A percentile compares a stretch with the other conserved stretches of the same genome.
Evolutionary conservation across 2,113 vertebrate genomes (phyloP).

Genomic region (Heliornis fulica): DNA sequence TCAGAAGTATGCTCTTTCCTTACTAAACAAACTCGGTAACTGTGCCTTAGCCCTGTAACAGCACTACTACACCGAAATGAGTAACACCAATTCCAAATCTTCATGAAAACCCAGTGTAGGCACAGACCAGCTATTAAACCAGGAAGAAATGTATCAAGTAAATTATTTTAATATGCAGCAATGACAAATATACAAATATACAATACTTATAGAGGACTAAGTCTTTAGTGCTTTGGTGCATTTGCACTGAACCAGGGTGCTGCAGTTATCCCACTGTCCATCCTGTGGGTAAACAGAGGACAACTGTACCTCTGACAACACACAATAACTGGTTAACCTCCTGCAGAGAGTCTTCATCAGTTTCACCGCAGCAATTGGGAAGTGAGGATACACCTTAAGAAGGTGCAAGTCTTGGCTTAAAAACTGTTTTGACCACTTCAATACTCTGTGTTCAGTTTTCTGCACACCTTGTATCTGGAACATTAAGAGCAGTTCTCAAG

Average conservation of each 20-base stretch:
- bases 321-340: not conserved
- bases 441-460: not conserved
- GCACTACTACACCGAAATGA: not conserved
- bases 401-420: not conserved
- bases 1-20: not conserved
- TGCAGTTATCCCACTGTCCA: not conserved
- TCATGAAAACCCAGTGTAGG: not conserved
- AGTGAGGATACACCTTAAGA: not conserved
- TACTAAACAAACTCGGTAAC: not conserved
- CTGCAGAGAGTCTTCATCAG: not conserved
- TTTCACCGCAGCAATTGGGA: not conserved
- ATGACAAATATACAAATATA: not conserved
- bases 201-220: not conserved
- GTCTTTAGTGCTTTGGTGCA: not conserved
- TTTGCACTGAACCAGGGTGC: not conserved
- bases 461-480: not conserved
- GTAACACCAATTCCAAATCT: not conserved
- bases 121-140: not conserved
- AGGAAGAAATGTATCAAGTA: not conserved
- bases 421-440: not conserved
- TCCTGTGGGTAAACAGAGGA: not conserved
- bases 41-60: not conserved
- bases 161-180: not conserved
- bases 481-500: not conserved
- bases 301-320: not conserved